A percentile compares a stretch with the other conserved stretches of the same genome.
Evolutionary conservation across 2,797 vertebrate genomes (phyloP).

Genomic region (Champsocephalus esox): DNA sequence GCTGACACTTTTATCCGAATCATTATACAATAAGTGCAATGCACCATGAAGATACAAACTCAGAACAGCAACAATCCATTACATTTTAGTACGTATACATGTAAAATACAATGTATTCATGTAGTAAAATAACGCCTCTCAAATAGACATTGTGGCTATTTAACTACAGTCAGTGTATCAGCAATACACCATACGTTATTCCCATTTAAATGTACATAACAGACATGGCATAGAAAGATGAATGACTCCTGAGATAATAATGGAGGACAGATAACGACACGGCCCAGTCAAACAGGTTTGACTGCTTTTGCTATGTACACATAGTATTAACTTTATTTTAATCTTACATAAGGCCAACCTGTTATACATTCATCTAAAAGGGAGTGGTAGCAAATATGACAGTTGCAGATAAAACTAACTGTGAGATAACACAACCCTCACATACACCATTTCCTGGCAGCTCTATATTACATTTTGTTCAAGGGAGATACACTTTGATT

Average conservation of each 20-base stretch:
- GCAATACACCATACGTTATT: not conserved
- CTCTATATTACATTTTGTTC: not conserved
- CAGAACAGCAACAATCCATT: no score
- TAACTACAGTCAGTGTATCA: conserved; percentile 5
- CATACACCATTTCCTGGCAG: not conserved
- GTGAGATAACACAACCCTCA: not conserved
- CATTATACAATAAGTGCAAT: no score
- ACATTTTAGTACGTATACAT: no score
- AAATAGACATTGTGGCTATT: conserved; percentile 6
- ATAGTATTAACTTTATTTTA: conserved; percentile 40
- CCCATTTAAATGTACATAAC: not conserved
- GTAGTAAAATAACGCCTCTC: not conserved
- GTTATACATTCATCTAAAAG: conserved; percentile 21
- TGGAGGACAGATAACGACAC: not conserved
- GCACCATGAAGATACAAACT: no score
- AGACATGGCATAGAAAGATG: conserved; percentile 5
- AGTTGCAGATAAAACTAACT: conserved; percentile 32
- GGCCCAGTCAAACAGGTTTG: conserved; percentile 47
- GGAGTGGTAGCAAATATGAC: conserved; percentile 46
- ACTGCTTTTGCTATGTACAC: conserved; percentile 40
- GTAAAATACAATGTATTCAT: no score
- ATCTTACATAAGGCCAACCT: conserved; percentile 21
- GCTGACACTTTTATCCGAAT: no score
- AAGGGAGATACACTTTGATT: conserved; percentile 16
- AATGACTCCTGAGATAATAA: not conserved